phyloP scores from a whole-genome alignment of 37 sponge, comb jelly and placozoan species.

The Haliclona indistincta region DNA sequence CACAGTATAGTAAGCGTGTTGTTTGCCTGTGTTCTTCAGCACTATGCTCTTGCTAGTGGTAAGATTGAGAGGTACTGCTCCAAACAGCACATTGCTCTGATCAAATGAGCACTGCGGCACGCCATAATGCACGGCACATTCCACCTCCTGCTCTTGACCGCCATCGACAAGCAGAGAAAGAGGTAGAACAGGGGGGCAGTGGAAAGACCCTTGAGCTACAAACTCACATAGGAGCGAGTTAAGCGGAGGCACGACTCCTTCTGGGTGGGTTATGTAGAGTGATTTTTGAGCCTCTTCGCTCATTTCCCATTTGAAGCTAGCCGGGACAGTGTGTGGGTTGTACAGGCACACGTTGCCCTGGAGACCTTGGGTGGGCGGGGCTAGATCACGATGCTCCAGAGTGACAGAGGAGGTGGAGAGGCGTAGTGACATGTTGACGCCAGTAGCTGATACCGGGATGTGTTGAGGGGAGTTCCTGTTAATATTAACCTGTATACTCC shows the following conservation, averaged over 20 bases:
- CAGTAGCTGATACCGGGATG: constrained; percentile 45
- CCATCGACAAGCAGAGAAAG: constrained; percentile 48
- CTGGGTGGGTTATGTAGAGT: too few relatives aligned
- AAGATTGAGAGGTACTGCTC: constrained; percentile 67
- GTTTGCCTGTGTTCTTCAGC: constrained; percentile 59
- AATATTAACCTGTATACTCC: constrained; percentile 52
- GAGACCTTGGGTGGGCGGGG: constrained; percentile 19
- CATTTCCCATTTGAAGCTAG: constrained; percentile 48
- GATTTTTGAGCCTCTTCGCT: too few relatives aligned
- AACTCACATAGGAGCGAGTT: constrained; percentile 68
- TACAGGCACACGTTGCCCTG: constrained; percentile 23
- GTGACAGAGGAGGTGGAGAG: constrained; percentile 50
- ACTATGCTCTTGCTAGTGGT: constrained; percentile 27
- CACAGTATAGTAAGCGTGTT: constrained; percentile 56
- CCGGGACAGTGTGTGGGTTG: constrained; percentile 40
- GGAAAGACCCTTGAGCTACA: constrained; percentile 51
- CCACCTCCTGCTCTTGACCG: too few relatives aligned
- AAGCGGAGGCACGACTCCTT: constrained; percentile 65
- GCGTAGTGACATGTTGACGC: constrained; percentile 19
- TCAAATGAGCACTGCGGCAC: constrained; percentile 31
- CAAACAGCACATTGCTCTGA: constrained; percentile 60
- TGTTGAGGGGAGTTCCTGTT: constrained; percentile 42
- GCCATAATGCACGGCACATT: constrained; percentile 25
- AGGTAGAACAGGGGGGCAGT: constrained; percentile 30
- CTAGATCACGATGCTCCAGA: constrained; percentile 20